A percentile compares a stretch with the other conserved stretches of the same genome.
These are phyloP conservation scores for Mellilla xanthometata DNA, from an alignment of 2,888 invertebrate genomes.

Conservation along the genomic window DNA sequence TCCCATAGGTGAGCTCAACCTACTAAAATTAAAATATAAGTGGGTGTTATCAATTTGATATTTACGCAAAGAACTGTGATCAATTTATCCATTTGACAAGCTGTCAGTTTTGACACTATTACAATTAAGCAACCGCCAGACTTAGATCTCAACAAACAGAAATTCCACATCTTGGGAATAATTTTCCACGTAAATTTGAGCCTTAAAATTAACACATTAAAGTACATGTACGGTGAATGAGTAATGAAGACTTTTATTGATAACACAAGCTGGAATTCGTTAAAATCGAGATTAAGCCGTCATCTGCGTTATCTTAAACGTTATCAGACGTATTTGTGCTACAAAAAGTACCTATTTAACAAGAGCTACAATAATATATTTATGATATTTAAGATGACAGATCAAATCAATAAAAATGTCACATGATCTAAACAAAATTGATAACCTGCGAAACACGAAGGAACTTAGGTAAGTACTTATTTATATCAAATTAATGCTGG, in stretches of 20 bases:
- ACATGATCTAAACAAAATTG: conserved; percentile 40
- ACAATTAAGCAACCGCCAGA: conserved; percentile 79
- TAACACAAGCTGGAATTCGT: conserved; percentile 64
- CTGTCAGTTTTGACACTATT: conserved; percentile 75
- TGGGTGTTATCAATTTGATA: conserved; percentile 72
- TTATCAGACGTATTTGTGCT: conserved; percentile 64
- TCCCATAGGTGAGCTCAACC: conserved; percentile 53
- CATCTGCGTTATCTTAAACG: conserved; percentile 70
- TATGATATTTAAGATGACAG: conserved; percentile 63
- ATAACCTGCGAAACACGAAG: no score
- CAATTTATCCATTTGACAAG: conserved; percentile 77
- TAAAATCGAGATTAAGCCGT: conserved; percentile 79
- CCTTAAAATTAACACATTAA: conserved; percentile 26
- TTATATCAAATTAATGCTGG: no score
- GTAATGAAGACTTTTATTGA: conserved; percentile 22
- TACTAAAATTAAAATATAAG: conserved; percentile 73
- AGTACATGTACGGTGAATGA: conserved; percentile 25
- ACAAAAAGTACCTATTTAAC: conserved; percentile 61
- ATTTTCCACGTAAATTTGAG: conserved; percentile 2
- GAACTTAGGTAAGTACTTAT: no score
- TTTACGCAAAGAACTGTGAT: conserved; percentile 78
- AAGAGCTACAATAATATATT: conserved; percentile 63
- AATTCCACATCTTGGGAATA: conserved; percentile 36
- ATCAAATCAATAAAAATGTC: conserved; percentile 53
- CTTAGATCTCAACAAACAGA: conserved; percentile 60